A percentile compares a stretch with the other conserved stretches of the same genome.
phyloP scores from a whole-genome alignment of 1,140 invertebrate genomes.

The Drosophila kurseongensis region DNA sequence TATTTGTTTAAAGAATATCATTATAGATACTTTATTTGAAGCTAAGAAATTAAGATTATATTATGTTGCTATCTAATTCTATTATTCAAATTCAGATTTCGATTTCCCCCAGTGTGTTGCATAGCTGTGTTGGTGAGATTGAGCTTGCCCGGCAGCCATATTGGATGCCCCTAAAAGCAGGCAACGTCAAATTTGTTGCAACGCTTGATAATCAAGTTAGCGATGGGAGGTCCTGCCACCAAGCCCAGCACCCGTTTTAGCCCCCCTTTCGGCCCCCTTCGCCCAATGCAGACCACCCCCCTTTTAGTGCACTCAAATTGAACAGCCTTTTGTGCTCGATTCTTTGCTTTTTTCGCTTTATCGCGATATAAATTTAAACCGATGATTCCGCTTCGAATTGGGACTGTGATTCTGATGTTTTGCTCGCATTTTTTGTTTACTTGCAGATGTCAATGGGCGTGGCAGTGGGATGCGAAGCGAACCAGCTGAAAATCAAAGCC shows the following conservation, averaged over 20 bases:
- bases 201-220: slow-evolving; percentile 77
- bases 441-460: slow-evolving; percentile 77
- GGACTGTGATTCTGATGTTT: slow-evolving; percentile 37
- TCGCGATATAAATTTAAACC: slow-evolving; percentile 69
- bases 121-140: slow-evolving; percentile 27
- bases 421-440: slow-evolving; percentile 48
- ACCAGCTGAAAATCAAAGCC: slow-evolving; percentile 74
- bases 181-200: slow-evolving; percentile 70
- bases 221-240: slow-evolving; percentile 25
- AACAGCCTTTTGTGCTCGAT: slow-evolving; percentile 46
- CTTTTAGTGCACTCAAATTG: slow-evolving; percentile 53
- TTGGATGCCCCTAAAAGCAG: slow-evolving; percentile 76
- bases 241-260: not conserved
- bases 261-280: not conserved
- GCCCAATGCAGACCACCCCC: not conserved
- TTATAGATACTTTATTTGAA: too few species aligned
- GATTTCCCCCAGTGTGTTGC: not conserved
- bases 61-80: too few species aligned
- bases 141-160: slow-evolving; percentile 48
- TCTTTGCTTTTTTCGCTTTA: slow-evolving; percentile 29
- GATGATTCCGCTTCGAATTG: slow-evolving; percentile 51
- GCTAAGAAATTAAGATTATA: too few species aligned
- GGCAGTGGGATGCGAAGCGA: slow-evolving; percentile 44
- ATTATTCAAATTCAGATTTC: too few species aligned
- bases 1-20: not conserved